Base-by-base conservation (phyloP, 2,113 vertebrate genomes). In the Galbula dea region DNA sequence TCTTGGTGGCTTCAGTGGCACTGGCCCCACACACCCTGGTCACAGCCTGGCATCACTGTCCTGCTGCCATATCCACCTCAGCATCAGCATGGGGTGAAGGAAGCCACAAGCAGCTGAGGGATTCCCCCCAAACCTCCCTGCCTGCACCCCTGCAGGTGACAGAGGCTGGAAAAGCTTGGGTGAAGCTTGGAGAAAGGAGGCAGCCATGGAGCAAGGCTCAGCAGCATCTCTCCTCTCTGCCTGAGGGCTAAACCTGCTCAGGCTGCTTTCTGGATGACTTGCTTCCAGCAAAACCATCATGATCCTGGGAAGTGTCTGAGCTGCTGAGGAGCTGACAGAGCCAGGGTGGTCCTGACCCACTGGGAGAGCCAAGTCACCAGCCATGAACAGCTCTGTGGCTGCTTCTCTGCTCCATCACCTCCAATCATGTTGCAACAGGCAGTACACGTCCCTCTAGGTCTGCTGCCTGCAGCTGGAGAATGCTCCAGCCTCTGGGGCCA, bases 1-100 rank as follows among this genome's bases (percentile, higher is more conserved):
- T 9, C 3, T 0, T 4, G 51, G 1, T 1, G 24, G 55, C 11
- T n/a, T 67, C 10, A 0, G 45, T 0, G 57, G 9, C 10, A 5
- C 15, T 1, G 15, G n/a, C n/a, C n/a, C n/a, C n/a, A n/a, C n/a
- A n/a, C n/a, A n/a, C n/a, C n/a, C n/a, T n/a, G n/a, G n/a, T n/a
- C n/a, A n/a, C n/a, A n/a, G n/a, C 41, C 41, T 43, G 15, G 32
- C 24, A 4, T 24, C 8, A 0, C 62, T 1, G 24, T 59, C 57
- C 61, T 0, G 13, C 12, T 1, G 9, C 6, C 0, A 0, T 12
- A 43, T 19, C 84, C 22, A 1, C 0, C 0, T 27, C 6, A 1
- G 5, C 1, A 1, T 3, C 36, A 3, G 9, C 1, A 2, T 0
- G 37, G 63, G 41, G 18, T 6, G 77, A 66, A 65, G 61, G 27